Conservation (phyloP, 2,888 invertebrate genomes). For the Mellilla xanthometata region DNA sequence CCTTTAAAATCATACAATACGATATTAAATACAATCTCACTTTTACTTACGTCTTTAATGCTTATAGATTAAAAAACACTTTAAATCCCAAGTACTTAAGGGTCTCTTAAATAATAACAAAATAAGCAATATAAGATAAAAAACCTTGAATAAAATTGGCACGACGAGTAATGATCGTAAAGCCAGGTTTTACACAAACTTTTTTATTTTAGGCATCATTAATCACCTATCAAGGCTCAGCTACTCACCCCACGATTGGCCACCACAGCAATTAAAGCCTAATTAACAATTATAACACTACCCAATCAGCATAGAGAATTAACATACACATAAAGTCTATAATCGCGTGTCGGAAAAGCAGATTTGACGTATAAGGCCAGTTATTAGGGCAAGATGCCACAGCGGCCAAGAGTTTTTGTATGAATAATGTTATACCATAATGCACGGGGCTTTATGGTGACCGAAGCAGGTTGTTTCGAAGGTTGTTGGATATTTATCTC, state of each 20-base stretch:
- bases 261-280: slow-evolving; percentile 47
- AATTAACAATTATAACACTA: slow-evolving; percentile 56
- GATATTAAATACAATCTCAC: too few species aligned
- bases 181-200: background rate
- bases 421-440: slow-evolving; percentile 48
- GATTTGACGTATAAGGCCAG: slow-evolving; percentile 62
- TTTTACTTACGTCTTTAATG: too few species aligned
- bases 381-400: slow-evolving; percentile 67
- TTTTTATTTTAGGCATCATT: background rate
- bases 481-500: background rate
- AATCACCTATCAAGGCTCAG: slow-evolving; percentile 8
- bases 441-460: slow-evolving; percentile 33
- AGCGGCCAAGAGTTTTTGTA: slow-evolving; percentile 20
- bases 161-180: too few species aligned
- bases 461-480: background rate
- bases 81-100: too few species aligned
- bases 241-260: slow-evolving; percentile 34
- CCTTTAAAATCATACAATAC: too few species aligned
- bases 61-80: too few species aligned
- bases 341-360: slow-evolving; percentile 55
- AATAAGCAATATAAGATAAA: too few species aligned
- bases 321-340: slow-evolving; percentile 38
- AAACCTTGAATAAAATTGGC: too few species aligned
- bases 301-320: slow-evolving; percentile 50
- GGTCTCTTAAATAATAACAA: too few species aligned